Evolutionary conservation across 2,113 vertebrate genomes (phyloP), one percentile per base, ranked within the genome.

Genomic region (Bubo blakistoni): DNA sequence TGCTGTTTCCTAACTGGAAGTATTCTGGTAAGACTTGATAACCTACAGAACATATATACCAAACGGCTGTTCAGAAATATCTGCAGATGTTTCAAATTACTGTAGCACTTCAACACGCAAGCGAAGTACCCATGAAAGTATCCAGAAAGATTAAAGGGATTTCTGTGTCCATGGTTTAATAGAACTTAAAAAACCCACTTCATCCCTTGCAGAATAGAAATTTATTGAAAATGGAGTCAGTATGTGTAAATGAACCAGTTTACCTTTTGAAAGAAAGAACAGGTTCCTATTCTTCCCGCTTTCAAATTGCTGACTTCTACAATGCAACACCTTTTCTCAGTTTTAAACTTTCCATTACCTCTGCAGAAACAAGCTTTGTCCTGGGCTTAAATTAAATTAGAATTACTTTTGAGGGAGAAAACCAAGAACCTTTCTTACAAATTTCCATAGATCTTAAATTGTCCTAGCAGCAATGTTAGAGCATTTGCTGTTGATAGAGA

Each of bases 391-490:
- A 95, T 77, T 81, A 85, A 95, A 80, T 66, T 16, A 38, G 8
- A 79, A 88, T 78, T 92, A 74, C 29, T 81, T 86, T 47, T 70
- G 82, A 92, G 49, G 10, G 13, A 52, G 46, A 81, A 90, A 71
- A 59, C 0, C 38, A 38, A 51, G 51, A 94, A 94, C 44, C 19
- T 94, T 90, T 96, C 78, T 83, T 82, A 86, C 66, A 97, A 91
- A 77, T 79, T 96, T 89, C 92, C 30, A 7, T 69, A 93, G 10
- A 73, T 32, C 67, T 96, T 88, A 95, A 92, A 94, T 77, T 85
- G 22, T 38, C 88, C 85, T 73, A 92, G 85, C 70, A 96, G 77
- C 54, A 94, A 94, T 70, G 44, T 87, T 76, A 88, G 83, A 95
- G 86, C 36, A 59, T 26, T 65, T 96, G 81, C 71, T 91, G 70